These are phyloP conservation scores for Tichodroma muraria DNA, from an alignment of 2,113 vertebrate species.

Conservation along the genomic window DNA sequence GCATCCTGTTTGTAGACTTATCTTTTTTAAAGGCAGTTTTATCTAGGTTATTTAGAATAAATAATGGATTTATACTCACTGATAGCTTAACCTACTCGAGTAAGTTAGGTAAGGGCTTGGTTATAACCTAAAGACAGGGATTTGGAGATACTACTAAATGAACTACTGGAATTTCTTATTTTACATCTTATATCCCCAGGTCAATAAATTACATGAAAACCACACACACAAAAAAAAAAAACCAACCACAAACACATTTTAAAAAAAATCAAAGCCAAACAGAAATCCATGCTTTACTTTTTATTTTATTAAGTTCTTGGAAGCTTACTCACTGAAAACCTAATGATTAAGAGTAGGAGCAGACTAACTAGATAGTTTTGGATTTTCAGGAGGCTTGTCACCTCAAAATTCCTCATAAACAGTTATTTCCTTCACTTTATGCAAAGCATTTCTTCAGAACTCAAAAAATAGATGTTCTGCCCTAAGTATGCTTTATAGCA, in stretches of 20 bases:
- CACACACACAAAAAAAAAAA: no score
- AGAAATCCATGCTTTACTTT: not conserved
- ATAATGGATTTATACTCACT: not conserved
- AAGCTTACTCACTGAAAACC: not conserved
- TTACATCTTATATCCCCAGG: not conserved
- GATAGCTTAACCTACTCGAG: not conserved
- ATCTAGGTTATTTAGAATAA: not conserved
- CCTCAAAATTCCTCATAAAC: not conserved
- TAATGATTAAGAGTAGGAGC: not conserved
- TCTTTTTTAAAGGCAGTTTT: not conserved
- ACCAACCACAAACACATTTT: not conserved
- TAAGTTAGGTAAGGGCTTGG: not conserved
- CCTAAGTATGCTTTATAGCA: not conserved
- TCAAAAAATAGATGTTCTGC: not conserved
- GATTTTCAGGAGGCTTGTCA: not conserved
- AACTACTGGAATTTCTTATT: not conserved
- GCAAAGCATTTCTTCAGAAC: not conserved
- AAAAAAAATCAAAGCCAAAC: not conserved
- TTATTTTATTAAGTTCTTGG: not conserved
- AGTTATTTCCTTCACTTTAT: not conserved
- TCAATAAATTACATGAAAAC: not conserved
- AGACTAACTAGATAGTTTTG: rapidly evolving
- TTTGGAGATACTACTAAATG: not conserved
- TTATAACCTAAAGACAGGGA: not conserved
- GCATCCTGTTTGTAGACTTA: not conserved